These are phyloP conservation scores for Ptilorrhoa leucosticta DNA, from an alignment of 2,113 vertebrate species.

Conservation along the genomic window DNA sequence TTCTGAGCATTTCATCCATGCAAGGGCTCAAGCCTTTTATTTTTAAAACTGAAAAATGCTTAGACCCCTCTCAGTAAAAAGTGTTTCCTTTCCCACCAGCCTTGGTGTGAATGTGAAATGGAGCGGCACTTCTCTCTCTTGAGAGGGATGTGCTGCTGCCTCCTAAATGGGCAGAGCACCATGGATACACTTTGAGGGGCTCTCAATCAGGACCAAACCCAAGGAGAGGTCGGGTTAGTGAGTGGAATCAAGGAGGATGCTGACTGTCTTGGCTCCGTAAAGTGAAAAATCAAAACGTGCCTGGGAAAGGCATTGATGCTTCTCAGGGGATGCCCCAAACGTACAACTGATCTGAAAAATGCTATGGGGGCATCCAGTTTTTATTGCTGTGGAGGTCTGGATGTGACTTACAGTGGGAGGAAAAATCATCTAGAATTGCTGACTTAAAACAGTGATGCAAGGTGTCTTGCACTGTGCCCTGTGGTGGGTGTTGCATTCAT, in stretches of 20 bases:
- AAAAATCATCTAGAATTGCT: not conserved
- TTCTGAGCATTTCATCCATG: not conserved
- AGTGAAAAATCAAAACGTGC: not conserved
- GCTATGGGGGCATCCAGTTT: not conserved
- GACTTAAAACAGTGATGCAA: not conserved
- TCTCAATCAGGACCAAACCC: fast-evolving
- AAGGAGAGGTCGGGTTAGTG: not conserved
- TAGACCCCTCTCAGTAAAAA: not conserved
- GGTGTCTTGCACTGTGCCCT: fast-evolving
- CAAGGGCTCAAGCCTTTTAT: not conserved
- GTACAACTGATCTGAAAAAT: not conserved
- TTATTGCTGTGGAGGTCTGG: not conserved
- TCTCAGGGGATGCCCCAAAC: not conserved
- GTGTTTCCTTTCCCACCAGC: not conserved
- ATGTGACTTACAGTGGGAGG: not conserved
- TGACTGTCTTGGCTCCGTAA: not conserved
- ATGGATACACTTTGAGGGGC: fast-evolving
- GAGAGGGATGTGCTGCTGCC: no score
- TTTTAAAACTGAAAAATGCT: not conserved
- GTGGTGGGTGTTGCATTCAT: fast-evolving
- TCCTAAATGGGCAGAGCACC: not conserved
- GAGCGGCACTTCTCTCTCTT: not conserved
- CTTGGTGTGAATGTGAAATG: not conserved
- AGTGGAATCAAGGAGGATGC: not conserved
- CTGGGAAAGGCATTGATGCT: not conserved